A percentile compares a stretch with the other conserved stretches of the same genome.
These are phyloP conservation scores for Leuciscus waleckii DNA, from an alignment of 2,797 vertebrate genomes.

Conservation along the genomic window DNA sequence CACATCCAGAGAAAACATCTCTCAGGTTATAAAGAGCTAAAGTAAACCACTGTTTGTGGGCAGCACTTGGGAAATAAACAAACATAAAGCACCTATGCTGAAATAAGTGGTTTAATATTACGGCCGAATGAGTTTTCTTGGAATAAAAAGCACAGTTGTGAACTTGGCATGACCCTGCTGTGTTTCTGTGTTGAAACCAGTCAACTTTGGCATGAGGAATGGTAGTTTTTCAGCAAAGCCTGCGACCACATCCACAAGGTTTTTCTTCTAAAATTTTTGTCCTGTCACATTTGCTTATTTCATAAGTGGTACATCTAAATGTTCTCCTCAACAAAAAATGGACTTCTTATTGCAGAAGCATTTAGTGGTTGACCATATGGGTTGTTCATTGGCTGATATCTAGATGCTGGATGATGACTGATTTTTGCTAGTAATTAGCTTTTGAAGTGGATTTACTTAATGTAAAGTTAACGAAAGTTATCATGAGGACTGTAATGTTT, in stretches of 20 bases:
- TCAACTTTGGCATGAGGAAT: constrained; percentile 19
- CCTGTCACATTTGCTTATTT: not conserved
- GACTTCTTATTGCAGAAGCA: not conserved
- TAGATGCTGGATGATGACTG: not conserved
- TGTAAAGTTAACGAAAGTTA: too few species aligned
- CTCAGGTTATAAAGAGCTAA: constrained; percentile 61
- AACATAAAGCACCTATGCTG: constrained; percentile 72
- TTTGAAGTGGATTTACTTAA: too few species aligned
- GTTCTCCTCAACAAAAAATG: not conserved
- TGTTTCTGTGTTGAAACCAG: constrained; percentile 49
- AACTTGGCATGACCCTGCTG: constrained; percentile 68
- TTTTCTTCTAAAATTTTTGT: constrained; percentile 28
- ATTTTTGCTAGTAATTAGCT: not conserved
- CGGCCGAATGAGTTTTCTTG: not conserved
- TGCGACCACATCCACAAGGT: constrained; percentile 3
- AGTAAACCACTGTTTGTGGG: constrained; percentile 70
- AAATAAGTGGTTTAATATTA: constrained; percentile 46
- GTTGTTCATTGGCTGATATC: constrained; percentile 15
- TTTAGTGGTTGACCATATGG: constrained; percentile 28
- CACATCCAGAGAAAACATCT: constrained; percentile 6
- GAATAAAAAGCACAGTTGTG: constrained; percentile 54
- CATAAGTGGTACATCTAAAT: not conserved
- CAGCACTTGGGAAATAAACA: constrained; percentile 27
- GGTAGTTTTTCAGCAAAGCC: constrained; percentile 24
- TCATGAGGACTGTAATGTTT: too few species aligned